Evolutionary conservation across 1,140 invertebrate species (phyloP).

Genomic region (Brachionus sp.): DNA sequence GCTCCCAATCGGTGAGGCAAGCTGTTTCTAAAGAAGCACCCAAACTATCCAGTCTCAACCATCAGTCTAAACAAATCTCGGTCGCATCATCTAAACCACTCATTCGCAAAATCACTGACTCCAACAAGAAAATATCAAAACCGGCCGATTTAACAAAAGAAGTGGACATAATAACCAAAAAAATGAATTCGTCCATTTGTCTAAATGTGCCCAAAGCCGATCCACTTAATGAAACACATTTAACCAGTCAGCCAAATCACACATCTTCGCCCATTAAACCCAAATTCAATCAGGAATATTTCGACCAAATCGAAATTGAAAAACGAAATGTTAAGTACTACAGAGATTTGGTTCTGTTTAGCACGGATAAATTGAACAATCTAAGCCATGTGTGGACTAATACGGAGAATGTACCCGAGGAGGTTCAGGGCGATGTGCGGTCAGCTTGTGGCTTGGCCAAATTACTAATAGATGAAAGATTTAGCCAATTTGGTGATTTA

Average conservation of each 20-base stretch:
- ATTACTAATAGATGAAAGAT: constrained; percentile 17
- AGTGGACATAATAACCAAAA: neutral
- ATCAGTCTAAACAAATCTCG: neutral
- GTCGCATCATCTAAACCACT: neutral
- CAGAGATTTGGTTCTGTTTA: neutral
- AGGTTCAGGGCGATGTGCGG: constrained; percentile 4
- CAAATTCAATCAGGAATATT: neutral
- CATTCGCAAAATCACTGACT: neutral
- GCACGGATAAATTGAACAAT: neutral
- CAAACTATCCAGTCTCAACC: neutral
- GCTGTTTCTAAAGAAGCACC: neutral
- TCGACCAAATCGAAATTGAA: neutral
- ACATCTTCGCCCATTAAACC: neutral
- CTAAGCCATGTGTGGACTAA: neutral
- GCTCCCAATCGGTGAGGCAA: neutral
- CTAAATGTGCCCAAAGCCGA: neutral
- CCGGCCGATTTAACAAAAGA: neutral
- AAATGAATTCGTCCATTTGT: neutral
- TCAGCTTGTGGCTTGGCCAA: constrained; percentile 38
- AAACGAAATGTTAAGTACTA: constrained; percentile 12
- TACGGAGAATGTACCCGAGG: neutral
- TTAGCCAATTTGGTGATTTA: constrained; percentile 21
- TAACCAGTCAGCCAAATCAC: neutral
- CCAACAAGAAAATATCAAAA: neutral
- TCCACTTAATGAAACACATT: neutral